Conservation (phyloP, 2,888 invertebrate species). For the Lacanobia wlatinum region DNA sequence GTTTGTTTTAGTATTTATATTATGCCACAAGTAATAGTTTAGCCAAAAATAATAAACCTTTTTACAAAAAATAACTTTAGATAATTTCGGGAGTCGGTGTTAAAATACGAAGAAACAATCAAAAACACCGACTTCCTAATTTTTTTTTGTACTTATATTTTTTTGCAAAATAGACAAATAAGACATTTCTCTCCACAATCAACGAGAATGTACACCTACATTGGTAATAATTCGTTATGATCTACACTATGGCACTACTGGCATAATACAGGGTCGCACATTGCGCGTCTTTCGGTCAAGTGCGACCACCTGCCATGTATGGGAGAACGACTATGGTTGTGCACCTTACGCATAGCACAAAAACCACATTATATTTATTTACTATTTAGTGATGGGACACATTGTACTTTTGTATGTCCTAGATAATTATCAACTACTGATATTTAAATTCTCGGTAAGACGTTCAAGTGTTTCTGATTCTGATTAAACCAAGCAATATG, state of each 20-base stretch:
- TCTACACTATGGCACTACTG: slow-evolving; percentile 19
- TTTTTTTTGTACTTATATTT: too few species aligned
- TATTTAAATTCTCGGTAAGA: slow-evolving; percentile 3
- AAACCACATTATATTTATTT: not conserved
- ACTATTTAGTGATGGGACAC: not conserved
- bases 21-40: too few species aligned
- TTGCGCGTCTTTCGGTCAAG: slow-evolving; percentile 77
- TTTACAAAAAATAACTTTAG: too few species aligned
- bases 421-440: not conserved
- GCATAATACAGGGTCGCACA: slow-evolving; percentile 68
- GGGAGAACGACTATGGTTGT: slow-evolving; percentile 45
- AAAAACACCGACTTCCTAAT: too few species aligned
- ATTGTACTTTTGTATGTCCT: not conserved
- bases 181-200: too few species aligned
- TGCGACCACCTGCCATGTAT: slow-evolving; percentile 76
- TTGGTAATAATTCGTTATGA: not conserved
- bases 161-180: too few species aligned
- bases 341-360: not conserved
- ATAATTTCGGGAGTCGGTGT: too few species aligned
- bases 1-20: too few species aligned
- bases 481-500: slow-evolving; percentile 17
- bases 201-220: not conserved
- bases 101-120: too few species aligned
- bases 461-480: slow-evolving; percentile 11
- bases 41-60: too few species aligned